Conservation (phyloP, 2,888 invertebrate genomes). For the Serripes groenlandicus region DNA sequence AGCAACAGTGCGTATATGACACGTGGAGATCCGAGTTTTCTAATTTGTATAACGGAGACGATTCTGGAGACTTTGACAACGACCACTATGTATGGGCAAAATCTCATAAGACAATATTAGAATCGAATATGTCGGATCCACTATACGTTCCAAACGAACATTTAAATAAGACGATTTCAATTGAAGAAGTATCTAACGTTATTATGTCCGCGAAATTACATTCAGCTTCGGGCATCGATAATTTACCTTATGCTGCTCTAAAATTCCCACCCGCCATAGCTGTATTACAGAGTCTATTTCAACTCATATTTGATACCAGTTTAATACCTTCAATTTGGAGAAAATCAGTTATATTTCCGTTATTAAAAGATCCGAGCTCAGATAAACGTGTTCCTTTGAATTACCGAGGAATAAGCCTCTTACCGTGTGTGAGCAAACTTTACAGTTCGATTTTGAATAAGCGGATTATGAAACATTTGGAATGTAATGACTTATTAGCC, state of each 20-base stretch:
- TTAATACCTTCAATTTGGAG: too few relatives aligned
- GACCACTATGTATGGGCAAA: constrained; percentile 20
- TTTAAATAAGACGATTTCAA: constrained; percentile 28
- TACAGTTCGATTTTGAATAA: constrained; percentile 37
- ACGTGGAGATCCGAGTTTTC: constrained; percentile 36
- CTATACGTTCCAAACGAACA: constrained; percentile 4
- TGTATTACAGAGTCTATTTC: too few relatives aligned
- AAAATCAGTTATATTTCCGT: constrained; percentile 25
- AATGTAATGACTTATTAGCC: too few relatives aligned
- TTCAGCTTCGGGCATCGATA: constrained; percentile 24
- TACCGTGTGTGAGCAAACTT: constrained; percentile 47
- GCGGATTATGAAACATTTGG: constrained; percentile 29
- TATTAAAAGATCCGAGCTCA: constrained; percentile 18
- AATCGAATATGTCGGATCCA: constrained; percentile 30
- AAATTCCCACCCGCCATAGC: constrained; percentile 23
- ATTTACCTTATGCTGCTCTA: constrained; percentile 27
- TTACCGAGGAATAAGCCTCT: constrained; percentile 30
- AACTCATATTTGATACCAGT: too few relatives aligned
- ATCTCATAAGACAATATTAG: constrained; percentile 38
- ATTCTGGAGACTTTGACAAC: constrained; percentile 21
- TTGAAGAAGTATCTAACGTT: constrained; percentile 28
- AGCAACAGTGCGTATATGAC: constrained; percentile 23
- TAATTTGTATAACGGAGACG: constrained; percentile 32
- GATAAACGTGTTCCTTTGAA: constrained; percentile 17
- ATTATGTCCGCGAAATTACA: constrained; percentile 18